phyloP scores from a whole-genome alignment of 2,888 invertebrate genomes.

The Xylophagus ater region DNA sequence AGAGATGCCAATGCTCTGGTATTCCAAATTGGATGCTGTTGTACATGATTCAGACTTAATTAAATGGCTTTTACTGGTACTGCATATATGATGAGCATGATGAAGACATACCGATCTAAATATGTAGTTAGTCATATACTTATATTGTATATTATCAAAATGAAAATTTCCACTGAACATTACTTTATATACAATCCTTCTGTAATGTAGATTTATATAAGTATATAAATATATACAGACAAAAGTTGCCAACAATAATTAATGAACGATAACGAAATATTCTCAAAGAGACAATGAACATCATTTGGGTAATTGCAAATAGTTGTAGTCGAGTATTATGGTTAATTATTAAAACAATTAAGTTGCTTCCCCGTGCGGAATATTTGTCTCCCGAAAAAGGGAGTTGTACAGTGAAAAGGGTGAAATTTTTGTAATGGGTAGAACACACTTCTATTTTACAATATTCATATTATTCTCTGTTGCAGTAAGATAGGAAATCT shows the following conservation, averaged over 20 bases:
- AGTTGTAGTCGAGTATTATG: conserved; percentile 25
- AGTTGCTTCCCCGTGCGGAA: conserved; percentile 19
- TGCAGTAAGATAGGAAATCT: too few relatives aligned
- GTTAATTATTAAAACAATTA: conserved; percentile 26
- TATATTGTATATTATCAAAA: background rate
- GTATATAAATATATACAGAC: conserved; percentile 4
- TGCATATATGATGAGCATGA: conserved; percentile 21
- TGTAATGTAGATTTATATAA: too few relatives aligned
- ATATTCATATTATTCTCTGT: too few relatives aligned
- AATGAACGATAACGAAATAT: conserved; percentile 26
- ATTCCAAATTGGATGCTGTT: conserved; percentile 17
- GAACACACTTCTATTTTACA: too few relatives aligned
- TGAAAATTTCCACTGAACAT: too few relatives aligned
- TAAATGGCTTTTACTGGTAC: conserved; percentile 24
- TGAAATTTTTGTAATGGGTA: too few relatives aligned
- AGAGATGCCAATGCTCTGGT: conserved; percentile 12
- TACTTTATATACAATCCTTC: too few relatives aligned
- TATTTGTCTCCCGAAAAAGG: too few relatives aligned
- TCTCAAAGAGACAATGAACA: conserved; percentile 26
- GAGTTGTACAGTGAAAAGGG: too few relatives aligned
- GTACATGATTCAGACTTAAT: conserved; percentile 25
- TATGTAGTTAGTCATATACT: background rate
- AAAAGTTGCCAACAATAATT: conserved; percentile 21
- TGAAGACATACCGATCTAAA: conserved; percentile 16
- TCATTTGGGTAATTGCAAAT: conserved; percentile 26